Conservation (phyloP, 30 jellyfish, hydroid and myxozoan species). For the Kudoa iwatai region DNA sequence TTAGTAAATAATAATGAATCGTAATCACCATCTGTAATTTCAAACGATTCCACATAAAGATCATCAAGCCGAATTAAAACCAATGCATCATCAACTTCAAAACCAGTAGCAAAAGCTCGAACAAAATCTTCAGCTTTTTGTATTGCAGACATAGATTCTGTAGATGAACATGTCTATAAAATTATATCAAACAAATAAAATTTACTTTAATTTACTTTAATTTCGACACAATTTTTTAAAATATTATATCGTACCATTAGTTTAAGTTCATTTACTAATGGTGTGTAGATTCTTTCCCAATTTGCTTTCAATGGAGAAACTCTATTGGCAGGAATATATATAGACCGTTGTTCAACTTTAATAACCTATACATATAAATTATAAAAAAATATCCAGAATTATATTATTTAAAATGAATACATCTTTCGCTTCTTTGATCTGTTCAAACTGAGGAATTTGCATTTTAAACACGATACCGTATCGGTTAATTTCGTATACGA, state of each 20-base stretch:
- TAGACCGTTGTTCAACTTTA: constrained; percentile 6
- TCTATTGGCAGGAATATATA: constrained; percentile 53
- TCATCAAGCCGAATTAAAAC: constrained; percentile 66
- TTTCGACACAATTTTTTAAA: constrained; percentile 26
- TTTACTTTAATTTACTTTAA: constrained; percentile 6
- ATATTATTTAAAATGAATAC: too few relatives aligned
- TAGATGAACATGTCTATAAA: constrained; percentile 40
- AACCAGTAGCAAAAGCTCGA: constrained; percentile 58
- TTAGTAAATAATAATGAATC: neutral
- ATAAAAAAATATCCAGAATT: too few relatives aligned
- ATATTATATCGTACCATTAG: constrained; percentile 31
- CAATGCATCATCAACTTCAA: constrained; percentile 63
- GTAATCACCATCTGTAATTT: constrained; percentile 36
- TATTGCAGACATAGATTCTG: constrained; percentile 49
- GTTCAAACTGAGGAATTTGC: too few relatives aligned
- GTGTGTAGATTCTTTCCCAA: constrained; percentile 66
- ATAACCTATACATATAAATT: too few relatives aligned
- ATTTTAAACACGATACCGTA: too few relatives aligned
- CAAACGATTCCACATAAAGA: constrained; percentile 35
- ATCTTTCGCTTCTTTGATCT: too few relatives aligned
- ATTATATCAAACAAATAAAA: neutral
- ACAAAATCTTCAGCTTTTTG: constrained; percentile 96
- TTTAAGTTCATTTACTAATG: constrained; percentile 54
- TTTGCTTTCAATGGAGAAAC: constrained; percentile 23
- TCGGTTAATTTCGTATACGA: too few relatives aligned